These are phyloP conservation scores for Chymomyza fuscimana DNA, from an alignment of 2,888 invertebrate species.

Conservation along the genomic window DNA sequence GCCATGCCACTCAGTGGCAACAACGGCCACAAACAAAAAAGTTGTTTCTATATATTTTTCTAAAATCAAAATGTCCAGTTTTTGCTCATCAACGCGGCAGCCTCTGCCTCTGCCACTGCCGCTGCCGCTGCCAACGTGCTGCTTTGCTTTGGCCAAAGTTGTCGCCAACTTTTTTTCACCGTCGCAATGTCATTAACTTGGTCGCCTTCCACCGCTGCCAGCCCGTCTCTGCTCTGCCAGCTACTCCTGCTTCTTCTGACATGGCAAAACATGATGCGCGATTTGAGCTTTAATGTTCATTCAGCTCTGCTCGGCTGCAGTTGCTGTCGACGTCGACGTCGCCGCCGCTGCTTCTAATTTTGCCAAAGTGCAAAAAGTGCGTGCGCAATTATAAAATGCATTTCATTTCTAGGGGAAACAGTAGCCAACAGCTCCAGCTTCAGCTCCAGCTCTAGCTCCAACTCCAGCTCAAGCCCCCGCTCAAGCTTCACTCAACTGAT, in stretches of 20 bases:
- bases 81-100: constrained; percentile 70
- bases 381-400: constrained; percentile 73
- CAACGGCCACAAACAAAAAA: constrained; percentile 50
- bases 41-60: constrained; percentile 76
- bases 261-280: constrained; percentile 74
- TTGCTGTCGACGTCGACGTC: constrained; percentile 14
- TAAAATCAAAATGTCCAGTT: constrained; percentile 76
- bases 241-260: constrained; percentile 56
- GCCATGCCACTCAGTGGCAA: constrained; percentile 38
- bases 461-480: constrained; percentile 23
- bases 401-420: constrained; percentile 51
- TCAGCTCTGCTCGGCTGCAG: constrained; percentile 28
- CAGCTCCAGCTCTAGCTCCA: constrained; percentile 22
- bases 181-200: constrained; percentile 72
- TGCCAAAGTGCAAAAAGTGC: constrained; percentile 70
- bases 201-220: constrained; percentile 38
- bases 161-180: constrained; percentile 54
- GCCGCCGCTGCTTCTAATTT: constrained; percentile 59
- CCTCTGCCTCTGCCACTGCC: constrained; percentile 34
- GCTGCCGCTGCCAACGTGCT: constrained; percentile 32
- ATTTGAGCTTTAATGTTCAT: constrained; percentile 76
- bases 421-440: background rate
- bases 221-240: constrained; percentile 8
- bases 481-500: constrained; percentile 4
- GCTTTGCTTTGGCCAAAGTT: constrained; percentile 68